Evolutionary conservation across 2,888 invertebrate species (phyloP), one percentile per base, ranked within the genome.

Genomic region (Thymelicus acteon): DNA sequence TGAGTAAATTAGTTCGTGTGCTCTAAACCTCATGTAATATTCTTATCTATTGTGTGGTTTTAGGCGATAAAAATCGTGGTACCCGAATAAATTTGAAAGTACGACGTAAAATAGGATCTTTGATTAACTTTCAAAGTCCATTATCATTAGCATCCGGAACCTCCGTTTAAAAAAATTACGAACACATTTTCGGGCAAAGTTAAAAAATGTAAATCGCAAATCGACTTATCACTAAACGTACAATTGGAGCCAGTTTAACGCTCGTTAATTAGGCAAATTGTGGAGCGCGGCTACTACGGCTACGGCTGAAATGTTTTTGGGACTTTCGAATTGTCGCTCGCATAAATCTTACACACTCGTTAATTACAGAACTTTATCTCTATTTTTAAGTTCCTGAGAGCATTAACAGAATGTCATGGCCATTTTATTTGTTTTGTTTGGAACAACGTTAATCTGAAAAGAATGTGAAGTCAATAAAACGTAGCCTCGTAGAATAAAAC

Each of bases 201-300:
- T 64, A 60, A 48, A 48, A 62, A 62, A 62, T 62, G 62, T 62
- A 62, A 62, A 48, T 37, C 48, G 24, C 48, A 48, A 62, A 62
- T 62, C 62, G 47, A 49, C 54, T 54, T 54, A 49, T 65, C 49
- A 31, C 60, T 61, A 67, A 61, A 61, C 24, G 67, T 60, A 68
- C 72, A 73, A 74, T 75, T 73, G 77, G 71, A 75, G 64, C 73
- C 78, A 77, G 79, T 80, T 80, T 80, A 80, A 79, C 77, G 76
- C 77, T 74, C 74, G 75, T 74, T 80, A 80, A 81, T 82, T 82
- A 80, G 80, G 78, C 76, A 79, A 82, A 82, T 82, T 79, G 76
- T 74, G 76, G 72, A 67, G 68, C 73, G 76, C 79, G 79, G 79
- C 77, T 65, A 31, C 44, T 24, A 19, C n/a, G 2, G 19, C 19